These are phyloP conservation scores for Rhagoletis zephyria DNA, from an alignment of 1,140 invertebrate species.

Conservation along the genomic window DNA sequence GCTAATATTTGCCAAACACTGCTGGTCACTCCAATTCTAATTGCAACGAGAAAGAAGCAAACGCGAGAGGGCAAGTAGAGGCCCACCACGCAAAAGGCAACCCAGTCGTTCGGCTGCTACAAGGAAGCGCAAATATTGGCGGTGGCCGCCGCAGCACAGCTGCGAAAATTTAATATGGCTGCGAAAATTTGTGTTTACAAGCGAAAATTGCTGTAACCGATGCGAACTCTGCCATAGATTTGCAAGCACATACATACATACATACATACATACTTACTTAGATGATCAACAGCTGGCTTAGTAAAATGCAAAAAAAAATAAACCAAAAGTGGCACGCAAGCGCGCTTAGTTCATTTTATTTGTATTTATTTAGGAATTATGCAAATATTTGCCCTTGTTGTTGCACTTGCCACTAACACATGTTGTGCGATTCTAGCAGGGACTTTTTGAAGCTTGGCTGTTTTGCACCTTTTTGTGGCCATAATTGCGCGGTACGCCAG, in stretches of 20 bases:
- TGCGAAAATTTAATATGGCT: background rate
- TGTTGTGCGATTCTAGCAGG: background rate
- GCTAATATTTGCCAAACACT: conserved; percentile 28
- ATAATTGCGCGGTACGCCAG: background rate
- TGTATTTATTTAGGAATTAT: conserved; percentile 13
- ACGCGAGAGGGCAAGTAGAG: no score
- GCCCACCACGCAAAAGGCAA: no score
- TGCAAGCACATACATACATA: no score
- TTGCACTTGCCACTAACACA: background rate
- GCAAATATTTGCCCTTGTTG: background rate
- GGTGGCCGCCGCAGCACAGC: background rate
- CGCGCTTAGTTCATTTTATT: background rate
- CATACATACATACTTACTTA: background rate
- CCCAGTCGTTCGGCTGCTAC: background rate
- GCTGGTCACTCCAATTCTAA: background rate
- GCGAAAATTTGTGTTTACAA: conserved; percentile 21
- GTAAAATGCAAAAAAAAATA: no score
- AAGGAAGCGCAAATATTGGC: conserved; percentile 29
- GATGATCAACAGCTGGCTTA: background rate
- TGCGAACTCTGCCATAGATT: background rate
- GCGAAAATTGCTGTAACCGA: background rate
- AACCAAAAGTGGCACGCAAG: background rate
- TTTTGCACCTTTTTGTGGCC: background rate
- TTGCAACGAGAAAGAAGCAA: background rate
- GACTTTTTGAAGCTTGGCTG: background rate